phyloP scores from a whole-genome alignment of 2,797 vertebrate genomes.

The Phalloptychus januarius region DNA sequence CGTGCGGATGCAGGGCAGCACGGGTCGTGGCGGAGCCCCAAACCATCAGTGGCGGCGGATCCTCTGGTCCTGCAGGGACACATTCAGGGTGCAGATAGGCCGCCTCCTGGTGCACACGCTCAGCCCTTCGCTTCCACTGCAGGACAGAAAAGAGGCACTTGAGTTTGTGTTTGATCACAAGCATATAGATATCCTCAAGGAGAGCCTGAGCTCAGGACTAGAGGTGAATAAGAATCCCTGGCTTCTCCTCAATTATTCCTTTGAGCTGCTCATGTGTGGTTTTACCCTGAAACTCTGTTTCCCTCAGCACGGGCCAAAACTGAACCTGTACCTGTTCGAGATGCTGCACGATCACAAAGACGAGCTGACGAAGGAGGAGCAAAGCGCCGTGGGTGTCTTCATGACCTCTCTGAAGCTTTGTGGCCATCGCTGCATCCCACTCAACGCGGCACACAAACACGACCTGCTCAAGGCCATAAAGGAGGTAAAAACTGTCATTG shows the following conservation, averaged over 20 bases:
- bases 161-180: conserved; percentile 87
- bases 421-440: conserved; percentile 90
- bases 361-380: conserved; percentile 86
- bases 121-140: conserved; percentile 82
- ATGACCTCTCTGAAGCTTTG: conserved; percentile 89
- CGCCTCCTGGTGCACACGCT: conserved; percentile 91
- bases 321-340: conserved; percentile 92
- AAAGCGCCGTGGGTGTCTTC: conserved; percentile 81
- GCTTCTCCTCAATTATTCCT: neutral
- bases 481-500: conserved; percentile 80
- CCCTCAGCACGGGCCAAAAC: conserved; percentile 91
- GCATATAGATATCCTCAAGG: conserved; percentile 91
- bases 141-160: conserved; percentile 88
- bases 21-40: conserved; percentile 80
- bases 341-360: conserved; percentile 89
- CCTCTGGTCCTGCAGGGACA: conserved; percentile 91
- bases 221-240: conserved; percentile 81
- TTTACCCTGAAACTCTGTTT: conserved; percentile 1
- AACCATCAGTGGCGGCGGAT: conserved; percentile 93
- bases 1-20: conserved; percentile 72
- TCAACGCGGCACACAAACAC: conserved; percentile 84
- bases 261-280: neutral
- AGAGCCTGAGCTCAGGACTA: conserved; percentile 89
- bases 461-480: conserved; percentile 89
- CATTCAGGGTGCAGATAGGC: conserved; percentile 91